Base-by-base conservation (phyloP, 2,113 vertebrate genomes). In the Cercopithecus mona region DNA sequence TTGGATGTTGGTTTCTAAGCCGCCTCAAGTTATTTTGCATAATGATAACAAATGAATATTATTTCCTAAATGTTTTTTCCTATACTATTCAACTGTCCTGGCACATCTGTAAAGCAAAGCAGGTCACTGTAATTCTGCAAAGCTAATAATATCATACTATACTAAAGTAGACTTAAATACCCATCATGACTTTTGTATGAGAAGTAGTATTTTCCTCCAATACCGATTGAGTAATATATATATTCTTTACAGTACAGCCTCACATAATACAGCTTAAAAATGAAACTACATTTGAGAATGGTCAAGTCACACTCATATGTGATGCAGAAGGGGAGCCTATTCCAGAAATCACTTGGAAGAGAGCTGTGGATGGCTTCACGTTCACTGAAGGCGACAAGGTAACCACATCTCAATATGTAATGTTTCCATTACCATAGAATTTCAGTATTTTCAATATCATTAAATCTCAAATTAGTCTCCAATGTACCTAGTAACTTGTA, bases 251-350 rank as follows among this genome's bases (percentile, higher is more conserved):
- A 99, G 99, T 99, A 98, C 99, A 99, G 99, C 99, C 99, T 98
- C 99, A 99, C 95, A 99, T 99, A 98, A 99, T 99, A 98, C 99
- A 99, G 98, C 99, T 99, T 98, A 99, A 99, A 97, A 99, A 99
- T 97, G 99, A 99, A 98, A 99, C 99, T 1, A 99, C 99, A 0
- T 99, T 99, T 96, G 99, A 99, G 98, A 99, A 99, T 98, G 99
- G 99, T 80, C 99, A 99, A 84, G 98, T 99, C 96, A 99, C 99
- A 88, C 99, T 99, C 97, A 98, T 99, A 97, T 99, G 99, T 95
- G 99, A 99, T 96, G 99, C 99, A 10, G 99, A 99, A 98, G 99
- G 99, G 25, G 99, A 99, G 98, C 99, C 99, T 18, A 73, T 99
- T 90, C 99, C 99, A 55, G 99, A 99, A 98, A 99, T 99, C 94